phyloP scores from a whole-genome alignment of 2,888 invertebrate genomes.

The Ectemnius continuus region DNA sequence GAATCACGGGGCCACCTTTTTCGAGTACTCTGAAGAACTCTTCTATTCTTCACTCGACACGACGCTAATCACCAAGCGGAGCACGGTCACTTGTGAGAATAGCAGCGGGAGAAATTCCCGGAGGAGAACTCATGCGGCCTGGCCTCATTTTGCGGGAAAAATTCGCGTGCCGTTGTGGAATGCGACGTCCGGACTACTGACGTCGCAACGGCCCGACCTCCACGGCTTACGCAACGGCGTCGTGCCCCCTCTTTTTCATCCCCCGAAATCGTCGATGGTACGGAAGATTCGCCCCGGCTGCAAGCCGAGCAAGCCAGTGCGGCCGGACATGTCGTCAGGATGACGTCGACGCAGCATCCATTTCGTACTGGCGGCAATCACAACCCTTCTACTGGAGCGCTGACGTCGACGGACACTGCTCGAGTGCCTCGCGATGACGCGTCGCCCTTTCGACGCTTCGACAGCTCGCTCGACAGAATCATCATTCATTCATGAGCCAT shows the following conservation, averaged over 20 bases:
- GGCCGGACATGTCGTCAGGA: constrained; percentile 12
- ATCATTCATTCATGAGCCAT: no score
- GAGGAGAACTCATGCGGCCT: no score
- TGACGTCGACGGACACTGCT: constrained; percentile 30
- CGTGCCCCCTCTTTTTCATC: constrained; percentile 50
- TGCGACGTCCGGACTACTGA: constrained; percentile 69
- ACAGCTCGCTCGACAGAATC: no score
- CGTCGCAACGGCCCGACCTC: constrained; percentile 70
- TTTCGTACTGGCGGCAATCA: background rate
- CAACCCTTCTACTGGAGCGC: constrained; percentile 37
- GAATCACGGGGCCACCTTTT: no score
- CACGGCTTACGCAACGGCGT: constrained; percentile 70
- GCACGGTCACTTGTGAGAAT: no score
- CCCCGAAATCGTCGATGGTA: constrained; percentile 33
- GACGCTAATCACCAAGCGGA: background rate
- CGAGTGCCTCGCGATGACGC: constrained; percentile 27
- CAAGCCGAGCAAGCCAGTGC: constrained; percentile 18
- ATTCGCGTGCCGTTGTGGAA: constrained; percentile 64
- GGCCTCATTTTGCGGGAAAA: constrained; percentile 7
- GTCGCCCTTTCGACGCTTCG: constrained; percentile 7
- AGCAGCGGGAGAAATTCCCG: no score
- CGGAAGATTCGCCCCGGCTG: constrained; percentile 48
- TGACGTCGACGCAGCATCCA: constrained; percentile 23
- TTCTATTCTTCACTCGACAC: background rate
- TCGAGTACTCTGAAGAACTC: no score